Conservation (phyloP, 1,140 invertebrate genomes). For the Alviniconcha marisindica region DNA sequence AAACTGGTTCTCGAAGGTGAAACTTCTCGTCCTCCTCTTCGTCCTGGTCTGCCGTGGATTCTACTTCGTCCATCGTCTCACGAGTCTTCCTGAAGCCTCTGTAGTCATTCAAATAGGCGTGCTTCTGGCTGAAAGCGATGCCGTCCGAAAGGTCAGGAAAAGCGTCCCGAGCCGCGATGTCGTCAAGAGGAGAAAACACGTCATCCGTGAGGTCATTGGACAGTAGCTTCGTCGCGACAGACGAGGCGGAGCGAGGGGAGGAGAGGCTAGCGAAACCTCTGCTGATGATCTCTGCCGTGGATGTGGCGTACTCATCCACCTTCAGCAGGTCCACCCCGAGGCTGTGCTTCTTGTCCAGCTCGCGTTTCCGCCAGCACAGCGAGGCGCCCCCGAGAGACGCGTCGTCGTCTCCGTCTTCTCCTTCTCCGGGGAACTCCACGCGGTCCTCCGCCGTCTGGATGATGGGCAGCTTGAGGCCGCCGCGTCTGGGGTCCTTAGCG, state of each 20-base stretch:
- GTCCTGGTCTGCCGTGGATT: too few species aligned
- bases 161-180: too few species aligned
- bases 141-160: too few species aligned
- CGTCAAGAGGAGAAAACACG: neutral
- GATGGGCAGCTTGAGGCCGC: neutral
- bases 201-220: neutral
- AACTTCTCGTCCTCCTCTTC: too few species aligned
- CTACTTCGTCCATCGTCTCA: too few species aligned
- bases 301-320: conserved; percentile 1
- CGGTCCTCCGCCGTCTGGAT: neutral
- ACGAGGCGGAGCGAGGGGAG: conserved; percentile 4
- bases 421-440: neutral
- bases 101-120: too few species aligned
- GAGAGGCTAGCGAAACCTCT: conserved; percentile 15
- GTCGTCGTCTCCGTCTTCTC: too few species aligned
- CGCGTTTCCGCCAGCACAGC: neutral
- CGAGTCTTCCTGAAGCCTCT: too few species aligned
- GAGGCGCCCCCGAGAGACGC: neutral
- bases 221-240: neutral
- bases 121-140: too few species aligned
- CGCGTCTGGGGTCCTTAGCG: neutral
- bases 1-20: too few species aligned
- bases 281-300: conserved; percentile 15
- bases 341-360: neutral
- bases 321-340: neutral